Percentiles rank a stretch among this genome's conserved stretches.
These are phyloP conservation scores for Psilopogon haemacephalus DNA, from an alignment of 2,113 vertebrate species.

Conservation along the genomic window DNA sequence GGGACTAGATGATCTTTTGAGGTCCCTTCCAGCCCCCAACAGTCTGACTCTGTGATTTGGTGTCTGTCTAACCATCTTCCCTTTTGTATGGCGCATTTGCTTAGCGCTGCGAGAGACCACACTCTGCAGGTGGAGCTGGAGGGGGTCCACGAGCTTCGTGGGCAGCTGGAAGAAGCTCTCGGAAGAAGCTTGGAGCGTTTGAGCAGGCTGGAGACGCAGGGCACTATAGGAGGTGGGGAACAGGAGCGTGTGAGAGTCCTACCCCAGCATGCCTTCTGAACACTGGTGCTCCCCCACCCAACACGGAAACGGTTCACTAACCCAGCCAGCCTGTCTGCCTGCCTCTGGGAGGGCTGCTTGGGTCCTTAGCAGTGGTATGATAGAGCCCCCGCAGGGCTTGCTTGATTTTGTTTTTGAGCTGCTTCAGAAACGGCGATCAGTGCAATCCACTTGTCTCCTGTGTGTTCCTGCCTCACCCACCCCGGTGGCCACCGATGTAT, in stretches of 20 bases:
- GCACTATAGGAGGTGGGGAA: constrained; percentile 91
- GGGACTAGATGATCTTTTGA: no score
- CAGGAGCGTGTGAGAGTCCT: constrained; percentile 83
- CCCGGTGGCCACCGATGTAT: constrained; percentile 55
- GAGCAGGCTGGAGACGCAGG: constrained; percentile 77
- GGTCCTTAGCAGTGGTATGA: constrained; percentile 53
- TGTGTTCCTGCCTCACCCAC: constrained; percentile 14
- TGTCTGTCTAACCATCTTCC: constrained; percentile 64
- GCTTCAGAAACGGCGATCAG: constrained; percentile 23
- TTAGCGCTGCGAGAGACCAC: constrained; percentile 79
- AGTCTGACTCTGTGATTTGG: no score
- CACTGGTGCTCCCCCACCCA: constrained; percentile 67
- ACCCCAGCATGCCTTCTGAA: constrained; percentile 84
- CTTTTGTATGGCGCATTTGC: not conserved
- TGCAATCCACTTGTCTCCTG: constrained; percentile 47
- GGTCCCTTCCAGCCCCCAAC: no score
- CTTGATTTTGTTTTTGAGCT: constrained; percentile 17
- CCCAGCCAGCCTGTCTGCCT: constrained; percentile 46
- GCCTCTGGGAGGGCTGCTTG: constrained; percentile 42
- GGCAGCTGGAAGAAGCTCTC: constrained; percentile 90
- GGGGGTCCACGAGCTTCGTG: constrained; percentile 84
- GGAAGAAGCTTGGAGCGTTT: constrained; percentile 79
- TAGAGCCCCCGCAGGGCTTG: constrained; percentile 41
- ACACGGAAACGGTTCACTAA: constrained; percentile 74
- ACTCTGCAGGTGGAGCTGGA: constrained; percentile 87